Evolutionary conservation across 2,888 invertebrate species (phyloP).

Genomic region (Trichacis sp.): DNA sequence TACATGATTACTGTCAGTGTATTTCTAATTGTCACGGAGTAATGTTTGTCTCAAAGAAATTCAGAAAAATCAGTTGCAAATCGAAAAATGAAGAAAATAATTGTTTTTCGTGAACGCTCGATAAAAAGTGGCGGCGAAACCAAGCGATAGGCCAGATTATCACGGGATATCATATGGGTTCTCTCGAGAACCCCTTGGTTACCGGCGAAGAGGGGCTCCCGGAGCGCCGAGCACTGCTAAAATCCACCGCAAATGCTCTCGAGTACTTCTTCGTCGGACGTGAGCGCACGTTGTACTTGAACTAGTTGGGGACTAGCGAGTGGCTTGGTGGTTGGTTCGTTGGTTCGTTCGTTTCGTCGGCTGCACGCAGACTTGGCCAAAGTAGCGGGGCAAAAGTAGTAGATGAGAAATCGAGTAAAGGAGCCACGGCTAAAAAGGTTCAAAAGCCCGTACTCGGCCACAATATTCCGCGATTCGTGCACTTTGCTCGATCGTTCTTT

Average conservation of each 20-base stretch:
- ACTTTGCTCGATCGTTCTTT: not conserved
- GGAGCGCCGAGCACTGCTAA: slow-evolving; percentile 63
- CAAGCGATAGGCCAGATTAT: slow-evolving; percentile 54
- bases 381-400: slow-evolving; percentile 33
- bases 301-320: slow-evolving; percentile 67
- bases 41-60: too few species aligned
- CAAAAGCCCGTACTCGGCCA: slow-evolving; percentile 31
- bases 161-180: slow-evolving; percentile 65
- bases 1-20: too few species aligned
- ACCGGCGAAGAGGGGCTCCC: slow-evolving; percentile 58
- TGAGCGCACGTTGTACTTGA: slow-evolving; percentile 68
- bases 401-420: slow-evolving; percentile 32
- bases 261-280: slow-evolving; percentile 67
- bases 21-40: too few species aligned
- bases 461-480: slow-evolving; percentile 11
- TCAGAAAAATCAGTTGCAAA: too few species aligned
- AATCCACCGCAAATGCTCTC: slow-evolving; percentile 69
- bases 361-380: slow-evolving; percentile 40
- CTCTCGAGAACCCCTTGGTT: slow-evolving; percentile 60
- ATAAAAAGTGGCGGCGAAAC: slow-evolving; percentile 32
- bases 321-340: slow-evolving; percentile 33
- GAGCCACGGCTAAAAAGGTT: slow-evolving; percentile 36
- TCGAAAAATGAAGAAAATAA: too few species aligned
- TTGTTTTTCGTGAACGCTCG: too few species aligned
- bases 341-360: slow-evolving; percentile 30